Evolutionary conservation across 2,113 vertebrate genomes (phyloP).

Genomic region (Atlantisia rogersi): DNA sequence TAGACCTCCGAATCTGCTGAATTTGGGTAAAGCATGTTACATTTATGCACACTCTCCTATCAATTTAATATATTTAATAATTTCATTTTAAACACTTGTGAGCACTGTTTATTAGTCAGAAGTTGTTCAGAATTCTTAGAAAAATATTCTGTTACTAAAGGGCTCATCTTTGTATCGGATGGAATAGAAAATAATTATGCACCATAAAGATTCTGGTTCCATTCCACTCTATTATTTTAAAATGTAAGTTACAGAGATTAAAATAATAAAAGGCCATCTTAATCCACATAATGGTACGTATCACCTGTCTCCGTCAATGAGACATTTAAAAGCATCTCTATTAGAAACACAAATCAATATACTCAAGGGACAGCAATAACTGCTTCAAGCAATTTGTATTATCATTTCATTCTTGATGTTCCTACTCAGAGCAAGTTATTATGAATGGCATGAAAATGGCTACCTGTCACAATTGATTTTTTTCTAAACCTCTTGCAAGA

Average conservation of each 20-base stretch:
- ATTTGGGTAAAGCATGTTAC: neutral
- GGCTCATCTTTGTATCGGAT: neutral
- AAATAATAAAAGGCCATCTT: conserved; percentile 54
- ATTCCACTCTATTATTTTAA: conserved; percentile 54
- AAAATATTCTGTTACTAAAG: conserved; percentile 13
- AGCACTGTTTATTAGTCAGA: neutral
- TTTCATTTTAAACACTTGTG: conserved; percentile 20
- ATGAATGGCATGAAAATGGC: conserved; percentile 78
- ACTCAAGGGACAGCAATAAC: conserved; percentile 72
- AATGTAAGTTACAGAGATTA: conserved; percentile 36
- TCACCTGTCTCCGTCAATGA: conserved; percentile 72
- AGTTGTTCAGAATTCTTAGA: neutral
- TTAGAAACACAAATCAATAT: conserved; percentile 82
- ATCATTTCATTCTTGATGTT: conserved; percentile 74
- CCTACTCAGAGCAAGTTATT: conserved; percentile 71
- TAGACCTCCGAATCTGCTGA: neutral
- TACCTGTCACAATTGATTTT: conserved; percentile 75
- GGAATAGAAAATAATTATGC: neutral
- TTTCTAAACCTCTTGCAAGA: conserved; percentile 40
- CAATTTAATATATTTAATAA: neutral
- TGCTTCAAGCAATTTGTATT: conserved; percentile 71
- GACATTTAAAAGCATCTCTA: conserved; percentile 78
- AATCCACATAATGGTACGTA: conserved; percentile 66
- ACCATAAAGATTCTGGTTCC: neutral
- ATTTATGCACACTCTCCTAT: neutral